These are phyloP conservation scores for Caenorhabditis macrosperma DNA, from an alignment of 2,888 invertebrate species.

Conservation along the genomic window DNA sequence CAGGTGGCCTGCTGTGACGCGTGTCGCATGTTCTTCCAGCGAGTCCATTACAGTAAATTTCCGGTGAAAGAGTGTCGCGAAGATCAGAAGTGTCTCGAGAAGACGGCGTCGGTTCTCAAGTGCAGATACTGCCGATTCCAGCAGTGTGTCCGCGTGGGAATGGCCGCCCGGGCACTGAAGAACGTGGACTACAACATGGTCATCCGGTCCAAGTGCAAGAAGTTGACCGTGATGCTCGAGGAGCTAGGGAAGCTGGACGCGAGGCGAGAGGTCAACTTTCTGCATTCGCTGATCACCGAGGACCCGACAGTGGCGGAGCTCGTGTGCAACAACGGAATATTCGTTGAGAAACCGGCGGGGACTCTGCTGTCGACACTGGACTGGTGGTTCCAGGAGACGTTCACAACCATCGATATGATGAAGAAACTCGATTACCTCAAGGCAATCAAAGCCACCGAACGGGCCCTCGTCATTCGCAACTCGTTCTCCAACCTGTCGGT, in stretches of 20 bases:
- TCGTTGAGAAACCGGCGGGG: background rate
- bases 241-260: background rate
- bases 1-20: conserved; percentile 1
- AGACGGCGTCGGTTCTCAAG: background rate
- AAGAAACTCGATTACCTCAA: background rate
- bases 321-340: background rate
- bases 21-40: conserved; percentile 6
- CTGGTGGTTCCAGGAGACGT: background rate
- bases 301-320: background rate
- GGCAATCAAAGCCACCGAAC: background rate
- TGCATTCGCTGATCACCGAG: background rate
- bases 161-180: conserved; percentile 8
- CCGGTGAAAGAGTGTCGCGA: background rate
- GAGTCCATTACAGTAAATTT: background rate
- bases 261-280: background rate
- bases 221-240: background rate
- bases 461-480: background rate
- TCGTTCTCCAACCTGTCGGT: background rate
- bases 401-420: background rate
- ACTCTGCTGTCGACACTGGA: background rate
- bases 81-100: background rate
- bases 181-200: background rate
- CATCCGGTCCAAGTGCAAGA: background rate
- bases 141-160: conserved; percentile 27
- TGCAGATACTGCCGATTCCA: conserved; percentile 44